Percentiles rank a stretch among this genome's conserved stretches.
phyloP scores from a whole-genome alignment of 2,797 vertebrate genomes.

The Tinamus major region DNA sequence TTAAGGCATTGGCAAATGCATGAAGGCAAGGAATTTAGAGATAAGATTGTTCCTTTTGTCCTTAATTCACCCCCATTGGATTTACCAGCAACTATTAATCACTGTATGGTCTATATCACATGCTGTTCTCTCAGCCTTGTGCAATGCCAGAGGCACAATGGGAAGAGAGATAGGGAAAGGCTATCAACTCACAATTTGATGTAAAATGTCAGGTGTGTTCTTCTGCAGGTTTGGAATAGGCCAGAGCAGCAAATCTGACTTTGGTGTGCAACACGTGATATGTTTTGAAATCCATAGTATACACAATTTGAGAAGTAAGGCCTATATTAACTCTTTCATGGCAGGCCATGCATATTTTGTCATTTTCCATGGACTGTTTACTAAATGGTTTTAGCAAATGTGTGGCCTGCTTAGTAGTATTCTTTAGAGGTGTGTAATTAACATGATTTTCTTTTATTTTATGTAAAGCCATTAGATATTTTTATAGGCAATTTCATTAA shows the following conservation, averaged over 20 bases:
- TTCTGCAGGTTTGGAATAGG: background rate
- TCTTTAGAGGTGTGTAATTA: background rate
- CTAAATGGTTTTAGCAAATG: background rate
- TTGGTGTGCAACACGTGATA: background rate
- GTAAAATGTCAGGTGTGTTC: background rate
- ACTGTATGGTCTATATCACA: background rate
- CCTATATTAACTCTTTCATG: background rate
- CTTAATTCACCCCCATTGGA: slow-evolving; percentile 19
- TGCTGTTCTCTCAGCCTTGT: background rate
- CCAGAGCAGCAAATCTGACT: background rate
- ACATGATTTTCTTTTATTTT: background rate
- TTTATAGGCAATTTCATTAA: background rate
- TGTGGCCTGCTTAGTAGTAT: background rate
- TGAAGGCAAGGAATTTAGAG: background rate
- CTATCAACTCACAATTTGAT: background rate
- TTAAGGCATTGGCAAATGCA: slow-evolving; percentile 2
- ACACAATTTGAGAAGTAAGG: background rate
- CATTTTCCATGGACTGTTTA: background rate
- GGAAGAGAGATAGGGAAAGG: background rate
- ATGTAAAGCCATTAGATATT: background rate
- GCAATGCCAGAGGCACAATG: slow-evolving; percentile 10
- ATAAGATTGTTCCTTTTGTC: slow-evolving; percentile 40
- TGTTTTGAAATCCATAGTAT: background rate
- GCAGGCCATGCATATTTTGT: background rate
- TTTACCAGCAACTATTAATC: slow-evolving; percentile 27